Evolutionary conservation across 2,113 vertebrate species (phyloP).

Genomic region (Strigops habroptila): DNA sequence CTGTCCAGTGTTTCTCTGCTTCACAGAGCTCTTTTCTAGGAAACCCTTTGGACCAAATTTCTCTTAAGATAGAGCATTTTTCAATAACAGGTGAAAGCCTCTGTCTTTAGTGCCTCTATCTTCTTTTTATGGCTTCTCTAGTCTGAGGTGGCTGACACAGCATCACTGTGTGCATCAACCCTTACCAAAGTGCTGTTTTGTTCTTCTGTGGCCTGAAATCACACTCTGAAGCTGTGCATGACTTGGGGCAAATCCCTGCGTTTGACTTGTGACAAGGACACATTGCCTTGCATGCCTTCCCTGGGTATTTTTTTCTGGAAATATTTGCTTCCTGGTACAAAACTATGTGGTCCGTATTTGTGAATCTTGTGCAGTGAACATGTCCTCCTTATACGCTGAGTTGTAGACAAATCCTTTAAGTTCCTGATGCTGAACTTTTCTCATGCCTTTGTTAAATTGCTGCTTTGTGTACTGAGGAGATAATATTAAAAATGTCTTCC

Average conservation of each 20-base stretch:
- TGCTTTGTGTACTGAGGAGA: neutral
- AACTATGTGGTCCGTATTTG: neutral
- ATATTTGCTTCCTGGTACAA: neutral
- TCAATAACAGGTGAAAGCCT: neutral
- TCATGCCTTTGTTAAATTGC: neutral
- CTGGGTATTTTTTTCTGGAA: neutral
- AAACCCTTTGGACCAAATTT: neutral
- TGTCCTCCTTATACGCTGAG: neutral
- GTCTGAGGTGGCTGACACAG: neutral
- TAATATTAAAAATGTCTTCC: neutral
- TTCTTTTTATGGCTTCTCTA: neutral
- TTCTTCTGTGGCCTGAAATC: neutral
- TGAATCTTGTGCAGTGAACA: neutral
- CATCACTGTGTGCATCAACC: neutral
- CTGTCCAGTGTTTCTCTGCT: neutral
- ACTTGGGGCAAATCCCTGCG: fast-evolving
- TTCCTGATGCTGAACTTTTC: neutral
- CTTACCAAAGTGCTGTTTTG: neutral
- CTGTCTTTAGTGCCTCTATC: neutral
- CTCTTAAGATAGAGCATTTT: neutral
- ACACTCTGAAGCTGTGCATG: neutral
- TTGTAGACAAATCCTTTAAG: neutral
- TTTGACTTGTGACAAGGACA: neutral
- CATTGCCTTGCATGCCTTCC: neutral
- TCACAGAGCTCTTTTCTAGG: neutral